phyloP scores from a whole-genome alignment of 2,797 vertebrate genomes.

The Linurgus olivaceus region DNA sequence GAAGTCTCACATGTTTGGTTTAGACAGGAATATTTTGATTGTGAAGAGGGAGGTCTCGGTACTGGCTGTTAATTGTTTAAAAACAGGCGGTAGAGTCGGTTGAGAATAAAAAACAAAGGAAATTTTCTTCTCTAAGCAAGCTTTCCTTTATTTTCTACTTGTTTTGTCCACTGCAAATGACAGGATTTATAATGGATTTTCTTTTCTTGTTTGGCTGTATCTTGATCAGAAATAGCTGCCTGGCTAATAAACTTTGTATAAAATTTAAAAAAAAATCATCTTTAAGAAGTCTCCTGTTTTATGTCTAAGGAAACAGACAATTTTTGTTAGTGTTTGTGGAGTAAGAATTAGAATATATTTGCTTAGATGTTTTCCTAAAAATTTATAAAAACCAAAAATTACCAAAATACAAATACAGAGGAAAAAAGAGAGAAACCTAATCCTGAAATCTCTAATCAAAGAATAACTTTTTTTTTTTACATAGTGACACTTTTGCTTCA shows the following conservation, averaged over 20 bases:
- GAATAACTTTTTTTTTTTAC: constrained; percentile 5
- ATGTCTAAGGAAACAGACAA: neutral
- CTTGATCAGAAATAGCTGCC: neutral
- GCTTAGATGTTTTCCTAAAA: neutral
- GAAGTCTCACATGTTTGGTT: neutral
- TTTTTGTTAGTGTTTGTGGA: neutral
- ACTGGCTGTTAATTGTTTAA: constrained; percentile 10
- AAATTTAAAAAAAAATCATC: neutral
- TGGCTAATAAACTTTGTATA: neutral
- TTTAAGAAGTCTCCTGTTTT: neutral
- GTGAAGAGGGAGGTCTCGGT: neutral
- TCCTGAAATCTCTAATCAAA: neutral
- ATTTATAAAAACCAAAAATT: neutral
- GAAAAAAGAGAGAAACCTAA: neutral
- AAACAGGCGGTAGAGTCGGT: neutral
- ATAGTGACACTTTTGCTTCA: neutral
- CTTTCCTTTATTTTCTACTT: neutral
- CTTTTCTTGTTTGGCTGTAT: neutral
- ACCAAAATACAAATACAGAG: neutral
- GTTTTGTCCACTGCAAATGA: neutral
- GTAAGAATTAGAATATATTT: neutral
- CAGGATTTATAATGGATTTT: neutral
- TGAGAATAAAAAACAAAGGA: neutral
- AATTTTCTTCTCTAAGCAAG: neutral
- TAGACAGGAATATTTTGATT: neutral